A percentile compares a stretch with the other conserved stretches of the same genome.
Evolutionary conservation across 2,797 vertebrate genomes (phyloP).

Genomic region (Chiropotes sagulatus): DNA sequence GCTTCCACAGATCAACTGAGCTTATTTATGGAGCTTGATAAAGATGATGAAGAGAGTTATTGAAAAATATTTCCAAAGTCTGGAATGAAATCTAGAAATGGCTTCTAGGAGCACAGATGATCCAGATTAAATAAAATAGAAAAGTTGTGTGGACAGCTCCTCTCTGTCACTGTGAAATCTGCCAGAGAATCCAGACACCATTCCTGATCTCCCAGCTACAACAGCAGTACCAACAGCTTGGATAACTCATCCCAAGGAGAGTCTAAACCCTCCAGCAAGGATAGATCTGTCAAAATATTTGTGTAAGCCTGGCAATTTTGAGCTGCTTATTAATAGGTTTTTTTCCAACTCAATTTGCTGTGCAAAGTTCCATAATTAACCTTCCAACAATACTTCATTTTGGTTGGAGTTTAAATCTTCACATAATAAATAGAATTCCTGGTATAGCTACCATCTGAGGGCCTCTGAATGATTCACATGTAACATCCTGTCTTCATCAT

Average conservation of each 20-base stretch:
- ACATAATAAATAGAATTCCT: constrained; percentile 28
- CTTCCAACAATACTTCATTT: constrained; percentile 33
- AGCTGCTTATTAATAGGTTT: constrained; percentile 56
- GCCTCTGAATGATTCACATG: neutral
- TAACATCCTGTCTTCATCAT: neutral
- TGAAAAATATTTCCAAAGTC: neutral
- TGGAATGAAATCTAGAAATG: neutral
- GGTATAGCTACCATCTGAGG: neutral
- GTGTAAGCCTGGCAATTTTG: constrained; percentile 36
- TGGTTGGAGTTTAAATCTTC: neutral
- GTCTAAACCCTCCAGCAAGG: constrained; percentile 7
- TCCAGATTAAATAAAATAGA: neutral
- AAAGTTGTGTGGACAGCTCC: fast-evolving
- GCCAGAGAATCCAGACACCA: neutral
- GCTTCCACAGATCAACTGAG: neutral
- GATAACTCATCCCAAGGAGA: neutral
- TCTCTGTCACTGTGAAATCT: neutral
- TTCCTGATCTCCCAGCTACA: neutral
- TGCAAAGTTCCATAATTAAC: constrained; percentile 46
- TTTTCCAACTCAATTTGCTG: constrained; percentile 40
- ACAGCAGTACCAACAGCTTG: neutral
- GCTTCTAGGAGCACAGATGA: neutral
- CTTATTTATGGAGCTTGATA: neutral
- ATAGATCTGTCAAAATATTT: constrained; percentile 68
- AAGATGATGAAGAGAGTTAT: neutral